A percentile compares a stretch with the other conserved stretches of the same genome.
These are phyloP conservation scores for Eulemur coronatus DNA, from an alignment of 2,797 vertebrate genomes.

Conservation along the genomic window DNA sequence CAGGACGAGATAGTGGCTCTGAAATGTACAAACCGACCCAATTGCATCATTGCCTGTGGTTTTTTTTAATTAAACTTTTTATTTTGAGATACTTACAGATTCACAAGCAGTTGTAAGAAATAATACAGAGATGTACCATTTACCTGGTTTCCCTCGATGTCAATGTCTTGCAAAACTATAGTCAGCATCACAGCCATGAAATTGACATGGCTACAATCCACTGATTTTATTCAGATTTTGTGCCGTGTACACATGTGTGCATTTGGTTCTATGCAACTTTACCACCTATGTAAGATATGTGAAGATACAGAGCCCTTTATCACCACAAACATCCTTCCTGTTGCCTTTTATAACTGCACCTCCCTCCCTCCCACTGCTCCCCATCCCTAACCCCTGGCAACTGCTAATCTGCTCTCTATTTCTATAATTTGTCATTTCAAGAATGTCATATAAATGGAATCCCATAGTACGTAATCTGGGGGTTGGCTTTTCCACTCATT, in stretches of 20 bases:
- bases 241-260: background rate
- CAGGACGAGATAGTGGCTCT: background rate
- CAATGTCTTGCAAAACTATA: background rate
- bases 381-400: background rate
- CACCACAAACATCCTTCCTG: background rate
- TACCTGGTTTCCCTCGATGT: background rate
- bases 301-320: background rate
- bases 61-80: constrained; percentile 1
- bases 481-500: background rate
- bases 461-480: background rate
- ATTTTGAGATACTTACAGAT: background rate
- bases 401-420: background rate
- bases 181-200: background rate
- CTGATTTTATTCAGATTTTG: background rate
- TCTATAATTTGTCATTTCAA: background rate
- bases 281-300: background rate
- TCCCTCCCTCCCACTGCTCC: background rate
- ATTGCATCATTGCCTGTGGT: background rate
- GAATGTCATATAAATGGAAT: background rate
- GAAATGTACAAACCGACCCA: background rate
- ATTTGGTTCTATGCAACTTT: background rate
- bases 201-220: background rate
- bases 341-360: background rate
- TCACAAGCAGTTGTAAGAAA: background rate
- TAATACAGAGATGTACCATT: background rate